Base-by-base conservation (phyloP, 2,888 invertebrate species). In the Meandrusa payeni region DNA sequence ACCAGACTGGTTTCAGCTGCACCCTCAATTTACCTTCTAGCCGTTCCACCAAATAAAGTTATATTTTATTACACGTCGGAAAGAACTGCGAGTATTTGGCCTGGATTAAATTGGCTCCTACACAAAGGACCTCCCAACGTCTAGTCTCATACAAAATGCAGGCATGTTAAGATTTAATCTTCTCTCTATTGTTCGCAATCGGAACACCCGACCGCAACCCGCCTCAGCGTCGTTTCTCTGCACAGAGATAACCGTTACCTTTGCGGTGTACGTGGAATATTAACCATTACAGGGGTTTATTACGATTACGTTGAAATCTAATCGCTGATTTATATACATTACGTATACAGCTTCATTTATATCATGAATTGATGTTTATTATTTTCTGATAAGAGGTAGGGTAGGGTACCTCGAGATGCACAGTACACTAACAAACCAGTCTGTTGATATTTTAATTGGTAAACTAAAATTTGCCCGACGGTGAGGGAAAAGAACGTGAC, bases 221-320 rank as follows among this genome's bases (percentile, higher is more conserved):
- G 15, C 20, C 19, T 11, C 32, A 26, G 11, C 9, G 28, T 12
- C 7, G 38, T 24, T 23, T 27, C 32, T 39, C 33, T 33, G 23
- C 23, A 22, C 11, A 5, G 27, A 38, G 20, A 38, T 38, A 39
- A 44, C 39, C 32, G 17, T 39, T 39, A 33, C 33, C 44, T 44
- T 39, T 27, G 33, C 17, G 15, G 10, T 26, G 22, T 23, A 33
- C 20, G 38, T 6, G 26, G 32, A 38, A 15, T 38, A 32, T 32
- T 32, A 32, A 38, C 36, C 31, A 36, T 37, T 38, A 44, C 26
- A 28, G 17, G 39, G 44, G 27, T 39, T 28, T 39, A 39, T 33
- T 33, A 26, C 39, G 17, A 39, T 33, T 17, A 27, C 4, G 28
- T 33, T 19, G 15, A 12, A 17, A 27, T 22, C 20, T 44, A 19